Base-by-base conservation (phyloP, 2,888 invertebrate genomes). In the Acanthosepion esculentum region DNA sequence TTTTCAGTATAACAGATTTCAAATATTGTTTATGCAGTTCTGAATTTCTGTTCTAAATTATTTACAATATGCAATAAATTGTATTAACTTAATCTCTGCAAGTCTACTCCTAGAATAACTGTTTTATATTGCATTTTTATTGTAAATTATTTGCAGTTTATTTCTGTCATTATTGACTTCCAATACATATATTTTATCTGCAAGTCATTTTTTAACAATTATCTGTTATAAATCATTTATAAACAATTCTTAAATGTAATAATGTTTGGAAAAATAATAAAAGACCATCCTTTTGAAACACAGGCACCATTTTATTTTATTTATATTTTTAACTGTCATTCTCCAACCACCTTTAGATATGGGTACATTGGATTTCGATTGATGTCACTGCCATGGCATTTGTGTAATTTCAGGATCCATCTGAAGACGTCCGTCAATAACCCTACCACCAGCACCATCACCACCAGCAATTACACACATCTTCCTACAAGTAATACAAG, bases 381-480 rank as follows among this genome's bases (percentile, higher is more conserved):
- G 78, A 78, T 78, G 18, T 78, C 78, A 78, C 78, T 33, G n/a
- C 18, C 78, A 33, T 78, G 20, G n/a, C 78, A 78, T 78, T 78
- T 78, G 33, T 78, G 78, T 78, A 78, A 78, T 78, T 78, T 78
- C 78, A 78, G 78, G 78, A 78, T 78, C 33, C 78, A 78, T 78
- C 78, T 78, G 15, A 48, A 48, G 48, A 93, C 93, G 50, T n/a
- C 93, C 10, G 53, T n/a, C 50, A 93, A 48, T 53, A 93, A 23
- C 50, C 48, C 48, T 8, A 92, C 33, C n/a, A 92, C 33, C 93
- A 93, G n/a, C 93, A 93, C 93, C 93, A 50, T 53, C 48, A 50
- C 93, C 48, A 50, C 50, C 93, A 93, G 53, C n/a, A 78, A n/a
- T 78, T 78, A 78, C 18, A 78, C 78, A 78, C 78, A n/a, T n/a